Evolutionary conservation across 1,140 invertebrate species (phyloP).

Genomic region (Brachionus sp.): DNA sequence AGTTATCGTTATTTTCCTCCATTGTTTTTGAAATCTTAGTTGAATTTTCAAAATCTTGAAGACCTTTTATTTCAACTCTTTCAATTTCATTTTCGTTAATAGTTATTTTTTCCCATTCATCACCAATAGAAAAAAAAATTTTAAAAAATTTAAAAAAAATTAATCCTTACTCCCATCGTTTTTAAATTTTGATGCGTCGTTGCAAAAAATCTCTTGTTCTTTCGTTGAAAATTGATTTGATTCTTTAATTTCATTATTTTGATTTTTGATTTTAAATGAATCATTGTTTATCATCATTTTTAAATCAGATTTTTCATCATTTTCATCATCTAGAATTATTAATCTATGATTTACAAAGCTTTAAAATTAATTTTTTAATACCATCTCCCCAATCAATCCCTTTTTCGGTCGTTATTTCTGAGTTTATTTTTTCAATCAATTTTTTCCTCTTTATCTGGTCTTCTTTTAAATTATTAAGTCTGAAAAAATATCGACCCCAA

Average conservation of each 20-base stretch:
- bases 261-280: background rate
- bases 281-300: background rate
- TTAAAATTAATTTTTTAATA: background rate
- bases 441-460: conserved; percentile 12
- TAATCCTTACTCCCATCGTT: background rate
- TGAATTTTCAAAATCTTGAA: background rate
- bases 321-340: background rate
- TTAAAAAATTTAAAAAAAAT: background rate
- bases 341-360: background rate
- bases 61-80: background rate
- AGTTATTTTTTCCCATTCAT: conserved; percentile 33
- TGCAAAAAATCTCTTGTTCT: background rate
- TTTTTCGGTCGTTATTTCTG: background rate
- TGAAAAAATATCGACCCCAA: conserved; percentile 30
- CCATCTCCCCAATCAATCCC: conserved; percentile 6
- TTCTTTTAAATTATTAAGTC: conserved; percentile 20
- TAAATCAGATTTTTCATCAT: background rate
- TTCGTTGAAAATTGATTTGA: background rate
- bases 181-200: background rate
- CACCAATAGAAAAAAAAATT: background rate
- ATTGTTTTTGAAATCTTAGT: background rate
- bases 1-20: background rate
- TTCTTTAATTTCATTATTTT: background rate
- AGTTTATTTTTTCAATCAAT: background rate
- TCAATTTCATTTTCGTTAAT: background rate